Evolutionary conservation across 2,888 invertebrate species (phyloP).

Genomic region (Leucoma salicis): DNA sequence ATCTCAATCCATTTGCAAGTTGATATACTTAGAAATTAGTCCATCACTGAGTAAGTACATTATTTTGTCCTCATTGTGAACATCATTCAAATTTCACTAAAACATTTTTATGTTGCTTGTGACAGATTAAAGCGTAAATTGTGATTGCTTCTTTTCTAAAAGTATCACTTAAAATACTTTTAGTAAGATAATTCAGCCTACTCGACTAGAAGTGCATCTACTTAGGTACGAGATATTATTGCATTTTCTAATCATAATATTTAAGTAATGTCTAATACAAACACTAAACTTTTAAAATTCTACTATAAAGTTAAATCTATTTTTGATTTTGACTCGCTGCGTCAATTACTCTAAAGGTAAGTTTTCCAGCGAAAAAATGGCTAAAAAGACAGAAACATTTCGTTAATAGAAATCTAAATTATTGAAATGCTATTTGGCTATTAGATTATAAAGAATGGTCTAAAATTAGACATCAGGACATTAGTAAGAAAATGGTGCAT

Average conservation of each 20-base stretch:
- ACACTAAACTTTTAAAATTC: slow-evolving; percentile 55
- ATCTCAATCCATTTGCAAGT: too few species aligned
- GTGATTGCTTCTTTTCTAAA: slow-evolving; percentile 14
- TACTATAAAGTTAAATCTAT: slow-evolving; percentile 31
- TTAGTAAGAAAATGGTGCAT: too few species aligned
- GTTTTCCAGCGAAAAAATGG: too few species aligned
- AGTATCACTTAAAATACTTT: slow-evolving; percentile 14
- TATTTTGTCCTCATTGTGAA: slow-evolving; percentile 32
- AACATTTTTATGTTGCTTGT: slow-evolving; percentile 24
- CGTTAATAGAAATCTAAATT: too few species aligned
- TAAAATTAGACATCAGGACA: too few species aligned
- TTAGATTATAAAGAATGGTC: too few species aligned
- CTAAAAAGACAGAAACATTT: too few species aligned
- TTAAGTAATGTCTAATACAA: slow-evolving; percentile 58
- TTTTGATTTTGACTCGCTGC: slow-evolving; percentile 24
- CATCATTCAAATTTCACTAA: slow-evolving; percentile 30
- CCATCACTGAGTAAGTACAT: too few species aligned
- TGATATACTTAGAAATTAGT: too few species aligned
- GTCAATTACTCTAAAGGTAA: slow-evolving; percentile 23
- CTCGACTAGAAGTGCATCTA: slow-evolving; percentile 69
- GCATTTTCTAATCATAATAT: slow-evolving; percentile 61
- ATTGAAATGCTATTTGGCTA: too few species aligned
- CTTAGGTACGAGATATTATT: slow-evolving; percentile 79
- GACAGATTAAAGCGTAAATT: slow-evolving; percentile 28
- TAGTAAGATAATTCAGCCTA: slow-evolving; percentile 45